These are phyloP conservation scores for Apamea crenata DNA, from an alignment of 2,888 invertebrate species.

Conservation along the genomic window DNA sequence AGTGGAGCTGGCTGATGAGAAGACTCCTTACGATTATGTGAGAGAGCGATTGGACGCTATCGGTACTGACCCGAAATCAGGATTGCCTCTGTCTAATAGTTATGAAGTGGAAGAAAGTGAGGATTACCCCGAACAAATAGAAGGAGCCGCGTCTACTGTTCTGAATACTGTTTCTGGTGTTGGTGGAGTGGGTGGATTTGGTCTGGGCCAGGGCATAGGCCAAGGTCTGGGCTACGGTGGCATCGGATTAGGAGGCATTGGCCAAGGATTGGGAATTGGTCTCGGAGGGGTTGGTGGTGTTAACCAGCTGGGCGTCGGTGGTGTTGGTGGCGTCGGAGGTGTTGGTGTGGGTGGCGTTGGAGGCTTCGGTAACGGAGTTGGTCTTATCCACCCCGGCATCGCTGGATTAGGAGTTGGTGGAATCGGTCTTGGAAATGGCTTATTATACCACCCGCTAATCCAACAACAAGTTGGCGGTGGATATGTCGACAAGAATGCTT, in stretches of 20 bases:
- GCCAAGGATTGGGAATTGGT: conserved; percentile 71
- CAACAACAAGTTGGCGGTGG: conserved; percentile 86
- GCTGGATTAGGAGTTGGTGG: conserved; percentile 82
- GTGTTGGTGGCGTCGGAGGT: conserved; percentile 72
- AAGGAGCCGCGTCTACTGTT: conserved; percentile 85
- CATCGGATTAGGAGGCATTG: conserved; percentile 71
- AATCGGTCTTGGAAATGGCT: conserved; percentile 76
- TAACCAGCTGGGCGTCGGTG: conserved; percentile 68
- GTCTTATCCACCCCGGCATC: conserved; percentile 79
- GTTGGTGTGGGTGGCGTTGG: conserved; percentile 72
- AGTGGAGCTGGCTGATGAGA: conserved; percentile 83
- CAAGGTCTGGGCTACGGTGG: conserved; percentile 70
- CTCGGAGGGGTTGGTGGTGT: conserved; percentile 71
- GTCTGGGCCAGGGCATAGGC: conserved; percentile 64
- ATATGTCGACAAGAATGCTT: conserved; percentile 90
- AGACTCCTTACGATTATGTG: conserved; percentile 87
- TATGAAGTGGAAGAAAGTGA: conserved; percentile 91
- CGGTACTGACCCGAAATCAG: conserved; percentile 78
- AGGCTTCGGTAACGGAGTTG: conserved; percentile 74
- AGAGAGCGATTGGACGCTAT: conserved; percentile 83
- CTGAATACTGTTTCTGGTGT: conserved; percentile 82
- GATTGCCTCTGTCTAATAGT: conserved; percentile 85
- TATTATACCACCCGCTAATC: conserved; percentile 84
- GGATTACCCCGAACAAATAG: conserved; percentile 88
- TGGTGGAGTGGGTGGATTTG: conserved; percentile 73